Evolutionary conservation across 2,113 vertebrate genomes (phyloP).

Genomic region (Epinephelus moara): DNA sequence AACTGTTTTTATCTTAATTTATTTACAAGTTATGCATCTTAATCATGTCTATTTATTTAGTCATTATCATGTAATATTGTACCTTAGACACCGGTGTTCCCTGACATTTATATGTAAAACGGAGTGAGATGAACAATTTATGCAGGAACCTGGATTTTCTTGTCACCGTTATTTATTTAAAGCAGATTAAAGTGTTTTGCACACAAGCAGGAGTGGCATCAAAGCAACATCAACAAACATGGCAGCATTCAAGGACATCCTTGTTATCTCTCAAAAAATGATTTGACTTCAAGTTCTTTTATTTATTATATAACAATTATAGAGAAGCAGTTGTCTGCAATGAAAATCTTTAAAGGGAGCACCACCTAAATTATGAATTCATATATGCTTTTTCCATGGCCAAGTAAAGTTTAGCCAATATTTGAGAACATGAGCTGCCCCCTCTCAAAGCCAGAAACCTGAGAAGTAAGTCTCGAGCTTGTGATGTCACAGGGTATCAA

Average conservation of each 20-base stretch:
- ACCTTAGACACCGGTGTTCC: not conserved
- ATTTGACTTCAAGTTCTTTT: not conserved
- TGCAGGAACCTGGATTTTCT: not conserved
- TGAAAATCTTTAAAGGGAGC: no score
- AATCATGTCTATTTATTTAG: conserved; percentile 13
- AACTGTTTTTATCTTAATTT: conserved; percentile 31
- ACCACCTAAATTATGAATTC: no score
- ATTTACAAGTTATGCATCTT: conserved; percentile 13
- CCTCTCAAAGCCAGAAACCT: no score
- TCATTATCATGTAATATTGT: conserved; percentile 3
- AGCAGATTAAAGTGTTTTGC: not conserved
- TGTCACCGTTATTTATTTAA: not conserved
- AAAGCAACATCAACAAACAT: not conserved
- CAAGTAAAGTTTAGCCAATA: no score
- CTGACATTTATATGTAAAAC: not conserved
- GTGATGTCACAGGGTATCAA: no score
- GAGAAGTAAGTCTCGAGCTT: no score
- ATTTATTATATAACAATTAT: no score
- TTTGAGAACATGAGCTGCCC: no score
- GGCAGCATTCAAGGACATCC: not conserved
- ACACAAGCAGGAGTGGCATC: not conserved
- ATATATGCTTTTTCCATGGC: no score
- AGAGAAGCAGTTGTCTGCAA: no score
- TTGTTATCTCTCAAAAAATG: not conserved
- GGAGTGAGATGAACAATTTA: not conserved